Evolutionary conservation across 2,113 vertebrate genomes (phyloP), one percentile per base, ranked within the genome.

Genomic region (Eulemur macaco): DNA sequence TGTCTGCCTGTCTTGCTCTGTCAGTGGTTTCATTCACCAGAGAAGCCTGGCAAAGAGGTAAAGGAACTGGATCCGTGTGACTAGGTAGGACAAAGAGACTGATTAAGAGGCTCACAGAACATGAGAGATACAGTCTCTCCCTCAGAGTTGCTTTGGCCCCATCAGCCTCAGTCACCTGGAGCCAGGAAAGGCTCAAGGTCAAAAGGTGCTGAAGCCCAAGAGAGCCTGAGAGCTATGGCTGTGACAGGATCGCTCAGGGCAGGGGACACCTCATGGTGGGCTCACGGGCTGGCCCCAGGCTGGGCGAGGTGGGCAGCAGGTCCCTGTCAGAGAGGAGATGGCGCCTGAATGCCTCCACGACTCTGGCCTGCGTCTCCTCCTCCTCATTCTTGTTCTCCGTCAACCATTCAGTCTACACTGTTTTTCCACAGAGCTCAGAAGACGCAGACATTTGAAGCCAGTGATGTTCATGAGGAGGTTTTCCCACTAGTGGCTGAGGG

Each of bases 191-290:
- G 39, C 37, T 21, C 54, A 3, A 20, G 42, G 85, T 63, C 89
- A 21, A 54, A 58, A 39, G 56, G 18, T 15, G 34, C 29, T 29
- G 56, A 20, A 29, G 13, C 18, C 34, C 37, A 54, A 81, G 0
- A 1, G 68, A 52, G 21, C 3, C 80, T 60, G 64, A 56, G 69
- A 31, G 3, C 39, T 18, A 1, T 0, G 0, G 13, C 0, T 0
- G 6, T 1, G 21, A 29, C 66, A 20, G 82, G 45, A 29, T 58
- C 47, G 0, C 54, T 5, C 1, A 6, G 76, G 29, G n/a, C 21
- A 0, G 25, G 63, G 20, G 58, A 21, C 11, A 10, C 23, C 27
- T 39, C 64, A 1, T 0, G 0, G 68, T 17, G 25, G 42, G 34
- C 47, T 86, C 81, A 42, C 45, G 27, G 64, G 42, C 73, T 71